phyloP scores from a whole-genome alignment of 1,140 invertebrate species.

The Ceratoteleas bidentatus region DNA sequence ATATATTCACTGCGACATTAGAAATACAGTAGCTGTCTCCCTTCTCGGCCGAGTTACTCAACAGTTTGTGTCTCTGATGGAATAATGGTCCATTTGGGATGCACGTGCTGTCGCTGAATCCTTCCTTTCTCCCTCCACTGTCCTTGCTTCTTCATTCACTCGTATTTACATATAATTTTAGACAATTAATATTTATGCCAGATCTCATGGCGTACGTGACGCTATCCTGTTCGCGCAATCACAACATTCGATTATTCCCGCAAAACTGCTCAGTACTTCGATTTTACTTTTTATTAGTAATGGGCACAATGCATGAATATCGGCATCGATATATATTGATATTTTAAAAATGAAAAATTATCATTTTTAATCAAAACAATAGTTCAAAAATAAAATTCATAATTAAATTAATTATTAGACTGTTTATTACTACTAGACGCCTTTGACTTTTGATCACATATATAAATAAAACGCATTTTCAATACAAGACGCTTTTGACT shows the following conservation, averaged over 20 bases:
- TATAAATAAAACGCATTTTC: no score
- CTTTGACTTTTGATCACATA: no score
- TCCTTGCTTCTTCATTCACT: slow-evolving; percentile 65
- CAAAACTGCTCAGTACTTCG: slow-evolving; percentile 32
- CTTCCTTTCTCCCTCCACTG: slow-evolving; percentile 49
- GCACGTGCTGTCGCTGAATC: slow-evolving; percentile 74
- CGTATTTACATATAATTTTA: slow-evolving; percentile 79
- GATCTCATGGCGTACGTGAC: slow-evolving; percentile 62
- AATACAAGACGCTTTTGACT: no score
- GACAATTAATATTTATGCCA: slow-evolving; percentile 79
- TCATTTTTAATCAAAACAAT: no score
- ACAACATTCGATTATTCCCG: slow-evolving; percentile 46
- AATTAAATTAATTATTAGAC: no score
- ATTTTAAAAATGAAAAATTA: no score
- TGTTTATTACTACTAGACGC: no score
- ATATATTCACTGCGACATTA: slow-evolving; percentile 66
- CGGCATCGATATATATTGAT: no score
- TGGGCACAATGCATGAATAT: no score
- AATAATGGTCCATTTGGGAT: slow-evolving; percentile 81
- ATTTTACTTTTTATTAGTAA: slow-evolving; percentile 42
- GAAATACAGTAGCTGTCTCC: slow-evolving; percentile 67
- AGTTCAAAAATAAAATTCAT: no score
- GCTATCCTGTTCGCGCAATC: slow-evolving; percentile 15
- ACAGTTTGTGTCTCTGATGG: slow-evolving; percentile 79
- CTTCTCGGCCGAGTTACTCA: slow-evolving; percentile 76